Percentiles rank a stretch among this genome's conserved stretches.
Evolutionary conservation across 2,888 invertebrate genomes (phyloP).

Genomic region (Rhagonycha fulva): DNA sequence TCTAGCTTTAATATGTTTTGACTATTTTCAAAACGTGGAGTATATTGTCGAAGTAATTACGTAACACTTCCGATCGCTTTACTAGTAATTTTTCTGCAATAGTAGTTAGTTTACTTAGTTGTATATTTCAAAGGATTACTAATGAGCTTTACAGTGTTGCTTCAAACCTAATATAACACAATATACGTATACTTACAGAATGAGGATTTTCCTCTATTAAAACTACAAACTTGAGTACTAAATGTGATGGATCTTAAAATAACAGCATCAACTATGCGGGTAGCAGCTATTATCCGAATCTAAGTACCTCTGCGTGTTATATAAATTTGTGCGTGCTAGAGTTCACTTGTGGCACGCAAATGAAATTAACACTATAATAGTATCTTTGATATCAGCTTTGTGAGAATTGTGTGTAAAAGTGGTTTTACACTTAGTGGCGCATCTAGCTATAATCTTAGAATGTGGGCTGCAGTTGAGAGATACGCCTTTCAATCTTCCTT

Average conservation of each 20-base stretch:
- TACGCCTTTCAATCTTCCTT: slow-evolving; percentile 27
- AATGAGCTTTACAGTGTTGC: background rate
- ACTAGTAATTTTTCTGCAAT: background rate
- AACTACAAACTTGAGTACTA: background rate
- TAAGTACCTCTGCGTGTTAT: slow-evolving; percentile 14
- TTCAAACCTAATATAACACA: background rate
- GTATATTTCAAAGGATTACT: background rate
- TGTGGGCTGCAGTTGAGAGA: slow-evolving; percentile 27
- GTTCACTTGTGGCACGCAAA: slow-evolving; percentile 27
- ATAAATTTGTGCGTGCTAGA: slow-evolving; percentile 24
- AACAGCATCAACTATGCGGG: slow-evolving; percentile 20
- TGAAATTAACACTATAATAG: slow-evolving; percentile 30
- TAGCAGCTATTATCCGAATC: slow-evolving; percentile 20
- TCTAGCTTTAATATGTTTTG: slow-evolving; percentile 30
- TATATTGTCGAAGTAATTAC: background rate
- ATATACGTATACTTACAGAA: background rate
- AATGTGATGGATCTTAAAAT: background rate
- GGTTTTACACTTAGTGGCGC: slow-evolving; percentile 38
- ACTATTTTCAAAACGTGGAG: slow-evolving; percentile 20
- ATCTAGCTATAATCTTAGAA: slow-evolving; percentile 26
- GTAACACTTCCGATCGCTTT: background rate
- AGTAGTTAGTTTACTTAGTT: background rate
- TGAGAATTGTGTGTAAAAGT: slow-evolving; percentile 41
- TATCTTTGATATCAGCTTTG: slow-evolving; percentile 37
- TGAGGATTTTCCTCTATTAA: background rate